Evolutionary conservation across 2,888 invertebrate species (phyloP), one percentile per base, ranked within the genome.

Genomic region (Drosophila melanosoma): DNA sequence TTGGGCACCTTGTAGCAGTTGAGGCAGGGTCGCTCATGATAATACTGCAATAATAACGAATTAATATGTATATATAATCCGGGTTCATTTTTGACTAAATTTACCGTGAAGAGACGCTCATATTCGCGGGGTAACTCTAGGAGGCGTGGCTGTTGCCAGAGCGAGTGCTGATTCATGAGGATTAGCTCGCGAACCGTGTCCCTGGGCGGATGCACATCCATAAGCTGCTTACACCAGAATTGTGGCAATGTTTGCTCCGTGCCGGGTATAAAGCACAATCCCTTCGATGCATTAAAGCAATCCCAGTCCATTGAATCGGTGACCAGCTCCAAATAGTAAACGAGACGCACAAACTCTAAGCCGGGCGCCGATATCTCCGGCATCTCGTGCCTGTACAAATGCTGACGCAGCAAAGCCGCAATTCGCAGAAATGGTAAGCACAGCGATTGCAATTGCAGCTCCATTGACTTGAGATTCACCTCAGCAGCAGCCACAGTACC

Each of bases 1-100:
- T 96, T 96, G 78, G 99, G 99, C 89, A 97, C 96, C 78, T 96
- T 96, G 91, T 97, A 96, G 94, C 99, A 99, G 91, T 97, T 96
- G 82, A 95, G 95, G 94, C 99, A 99, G 74, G 96, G 96, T 86
- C 97, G 95, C 93, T 97, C 96, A 93, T 98, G 98, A 94, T 98
- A 99, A 94, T 97, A 97, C 95, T 97, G 58, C 12, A 33, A 26
- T 12, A 17, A 52, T 2, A 48, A 38, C 29, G 29, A 29, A 29
- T 29, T 6, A 29, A 29, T 29, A 29, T 29, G 29, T 0, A 29
- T 26, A 49, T 23, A 3, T 20, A 45, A 6, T 17, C 5, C 1
- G 15, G 20, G 7, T 45, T 45, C 1, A 20, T 45, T 45, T 45
- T 45, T 4, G 8, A 15, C 8, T 17, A 17, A 17, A 8, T 92